Evolutionary conservation across 2,797 vertebrate genomes (phyloP), one percentile per base, ranked within the genome.

Genomic region (Thunnus albacares): DNA sequence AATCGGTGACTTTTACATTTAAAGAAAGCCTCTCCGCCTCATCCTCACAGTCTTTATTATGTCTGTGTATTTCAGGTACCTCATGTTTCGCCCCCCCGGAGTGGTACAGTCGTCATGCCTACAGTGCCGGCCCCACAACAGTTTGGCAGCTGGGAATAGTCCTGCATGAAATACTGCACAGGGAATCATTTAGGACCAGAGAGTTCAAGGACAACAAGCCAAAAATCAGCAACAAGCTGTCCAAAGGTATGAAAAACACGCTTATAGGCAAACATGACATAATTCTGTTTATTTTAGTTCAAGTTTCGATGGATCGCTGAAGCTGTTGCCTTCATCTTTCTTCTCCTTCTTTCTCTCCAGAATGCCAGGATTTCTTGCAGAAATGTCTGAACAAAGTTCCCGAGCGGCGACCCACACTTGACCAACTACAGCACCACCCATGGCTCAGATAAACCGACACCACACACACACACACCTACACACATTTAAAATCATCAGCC

Each of bases 111-210:
- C 0, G 2, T 2, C 1, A 0, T 0, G 12, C 0, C 1, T 88
- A 79, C 65, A 55, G 10, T 6, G 4, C 78, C 0, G 78, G 68
- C 1, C 75, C 83, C 33, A 68, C 69, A n/a, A 79, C 79, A 1
- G 72, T 72, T 6, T 85, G 77, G 67, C 83, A 88, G 59, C 2
- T 87, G 2, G 82, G 74, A 0, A 45, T 41, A 6, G 67, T 81
- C 1, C 22, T 87, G 18, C 85, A 20, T 26, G 55, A 81, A 0
- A 49, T 2, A 0, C 63, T 85, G 6, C 78, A 86, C 58, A 6
- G 0, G 6, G 3, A 6, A 1, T 0, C 0, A 0, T 80, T 80
- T 6, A 4, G 64, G 17, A 84, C 63, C 5, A 38, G 0, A 1
- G 3, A 2, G 3, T 73, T 77, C 47, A 5, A 56, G 0, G 0